phyloP scores from a whole-genome alignment of 2,113 vertebrate species.

The Campylomormyrus numenius region DNA sequence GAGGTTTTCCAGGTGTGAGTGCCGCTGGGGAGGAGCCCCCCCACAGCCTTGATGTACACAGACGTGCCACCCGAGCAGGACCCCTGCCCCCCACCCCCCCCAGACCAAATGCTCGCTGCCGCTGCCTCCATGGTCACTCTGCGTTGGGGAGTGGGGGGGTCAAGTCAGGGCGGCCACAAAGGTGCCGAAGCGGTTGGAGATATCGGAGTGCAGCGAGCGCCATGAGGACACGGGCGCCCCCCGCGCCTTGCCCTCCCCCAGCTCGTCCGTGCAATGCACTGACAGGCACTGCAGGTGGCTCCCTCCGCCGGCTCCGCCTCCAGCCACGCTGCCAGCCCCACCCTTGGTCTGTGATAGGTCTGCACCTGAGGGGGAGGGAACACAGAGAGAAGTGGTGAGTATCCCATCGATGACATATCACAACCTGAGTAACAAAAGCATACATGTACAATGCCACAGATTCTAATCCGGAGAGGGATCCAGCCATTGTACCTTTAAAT shows the following conservation, averaged over 20 bases:
- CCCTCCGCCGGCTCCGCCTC: slow-evolving; percentile 52
- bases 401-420: not conserved
- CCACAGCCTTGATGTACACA: slow-evolving; percentile 50
- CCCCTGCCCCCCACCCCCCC: not conserved
- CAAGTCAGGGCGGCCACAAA: slow-evolving; percentile 96
- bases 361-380: slow-evolving; percentile 64
- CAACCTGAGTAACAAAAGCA: not conserved
- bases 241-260: slow-evolving; percentile 84
- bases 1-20: slow-evolving; percentile 60
- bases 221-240: slow-evolving; percentile 85
- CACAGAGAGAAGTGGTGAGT: slow-evolving; percentile 2
- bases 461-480: not conserved
- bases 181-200: slow-evolving; percentile 95
- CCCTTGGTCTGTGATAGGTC: slow-evolving; percentile 83
- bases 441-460: not conserved
- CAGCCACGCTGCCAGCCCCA: slow-evolving; percentile 35
- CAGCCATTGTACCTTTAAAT: not conserved
- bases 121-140: not conserved
- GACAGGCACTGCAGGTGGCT: slow-evolving; percentile 95
- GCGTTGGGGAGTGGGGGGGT: slow-evolving; percentile 36
- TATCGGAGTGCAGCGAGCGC: slow-evolving; percentile 95
- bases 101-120: slow-evolving; percentile 13
- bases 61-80: slow-evolving; percentile 23
- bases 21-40: slow-evolving; percentile 25
- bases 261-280: slow-evolving; percentile 94